Base-by-base conservation (phyloP, 2,113 vertebrate genomes). In the Tor tambroides region DNA sequence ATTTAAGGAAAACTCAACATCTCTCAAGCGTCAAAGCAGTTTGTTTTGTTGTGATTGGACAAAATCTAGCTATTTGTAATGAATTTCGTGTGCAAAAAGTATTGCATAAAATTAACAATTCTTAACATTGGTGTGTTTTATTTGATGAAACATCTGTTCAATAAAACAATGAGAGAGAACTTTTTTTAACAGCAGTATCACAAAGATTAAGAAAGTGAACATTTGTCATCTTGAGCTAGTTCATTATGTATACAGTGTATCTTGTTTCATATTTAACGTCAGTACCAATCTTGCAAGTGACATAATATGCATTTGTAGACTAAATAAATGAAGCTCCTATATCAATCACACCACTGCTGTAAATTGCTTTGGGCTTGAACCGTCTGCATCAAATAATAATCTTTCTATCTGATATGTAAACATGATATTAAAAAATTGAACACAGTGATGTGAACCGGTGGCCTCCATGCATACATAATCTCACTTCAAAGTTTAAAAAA, bases 241-340 rank as follows among this genome's bases (percentile, higher is more conserved):
- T 80, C 76, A 32, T 78, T 28, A 61, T 61, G 51, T 17, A 26
- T 80, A 41, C 21, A 17, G 54, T 26, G 43, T 43, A 80, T 80
- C 56, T 80, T 30, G 59, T 46, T 67, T 30, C 15, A 17, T 80
- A 41, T 11, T 11, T n/a, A 46, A 65, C 0, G 23, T 81, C 56
- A 81, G 35, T 43, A 43, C 4, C 23, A 65, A 65, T 65, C n/a
- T 65, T 0, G 1, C 59, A 65, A 43, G 56, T 41, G 12, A 12
- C 15, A 43, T 30, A 46, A 21, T 15, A 35, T 0, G 30, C 54
- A 49, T 82, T 49, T 78, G 59, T 43, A 88, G 77, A 90, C 85
- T 69, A 80, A 90, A 90, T 85, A 88, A 81, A 88, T 63, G 30
- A 51, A 51, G 67, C 41, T 71, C n/a, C 15, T 41, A 43, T 9